A percentile compares a stretch with the other conserved stretches of the same genome.
Conservation (phyloP, 2,888 invertebrate species). For the Andrena minutula region DNA sequence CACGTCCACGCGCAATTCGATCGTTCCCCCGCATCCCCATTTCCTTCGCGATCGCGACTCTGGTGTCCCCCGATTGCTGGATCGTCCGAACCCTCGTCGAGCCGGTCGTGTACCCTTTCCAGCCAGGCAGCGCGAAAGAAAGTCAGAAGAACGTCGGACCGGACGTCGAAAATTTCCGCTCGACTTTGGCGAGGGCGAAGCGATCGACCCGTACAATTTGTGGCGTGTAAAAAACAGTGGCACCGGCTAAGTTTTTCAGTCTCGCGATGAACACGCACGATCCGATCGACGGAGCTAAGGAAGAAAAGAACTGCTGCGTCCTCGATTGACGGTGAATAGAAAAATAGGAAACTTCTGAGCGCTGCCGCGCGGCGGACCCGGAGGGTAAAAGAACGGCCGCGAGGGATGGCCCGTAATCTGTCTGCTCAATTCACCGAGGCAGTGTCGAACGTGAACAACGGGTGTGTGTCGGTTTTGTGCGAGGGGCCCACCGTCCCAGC, state of each 20-base stretch:
- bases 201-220: background rate
- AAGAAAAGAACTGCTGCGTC: slow-evolving; percentile 12
- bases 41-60: slow-evolving; percentile 47
- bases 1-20: slow-evolving; percentile 60
- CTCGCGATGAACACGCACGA: slow-evolving; percentile 42
- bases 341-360: slow-evolving; percentile 29
- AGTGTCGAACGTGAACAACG: slow-evolving; percentile 4
- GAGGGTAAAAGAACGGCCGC: slow-evolving; percentile 4
- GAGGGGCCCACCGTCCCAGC: slow-evolving; percentile 55
- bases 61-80: slow-evolving; percentile 69
- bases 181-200: background rate
- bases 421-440: background rate
- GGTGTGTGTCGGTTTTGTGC: slow-evolving; percentile 49
- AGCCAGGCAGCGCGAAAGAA: slow-evolving; percentile 1
- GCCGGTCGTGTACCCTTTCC: slow-evolving; percentile 12
- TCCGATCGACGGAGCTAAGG: slow-evolving; percentile 9
- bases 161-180: background rate
- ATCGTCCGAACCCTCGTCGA: slow-evolving; percentile 28
- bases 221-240: background rate
- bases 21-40: background rate
- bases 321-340: slow-evolving; percentile 20
- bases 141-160: background rate
- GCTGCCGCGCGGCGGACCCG: background rate
- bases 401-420: background rate
- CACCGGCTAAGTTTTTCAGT: slow-evolving; percentile 5